Percentiles rank a stretch among this genome's conserved stretches.
Evolutionary conservation across 2,888 invertebrate genomes (phyloP).

Genomic region (Pasiphila rectangulata): DNA sequence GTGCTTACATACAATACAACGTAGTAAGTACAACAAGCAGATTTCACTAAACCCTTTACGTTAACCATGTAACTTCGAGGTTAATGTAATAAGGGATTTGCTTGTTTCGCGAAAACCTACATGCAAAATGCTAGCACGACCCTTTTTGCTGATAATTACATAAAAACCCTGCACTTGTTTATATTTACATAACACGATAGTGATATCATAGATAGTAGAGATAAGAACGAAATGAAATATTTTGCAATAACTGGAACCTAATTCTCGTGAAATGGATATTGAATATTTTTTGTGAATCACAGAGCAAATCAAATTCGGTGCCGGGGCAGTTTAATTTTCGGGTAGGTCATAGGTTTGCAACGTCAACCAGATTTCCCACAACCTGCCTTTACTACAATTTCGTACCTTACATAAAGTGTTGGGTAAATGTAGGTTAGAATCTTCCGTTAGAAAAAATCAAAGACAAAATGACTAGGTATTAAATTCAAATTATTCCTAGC

Average conservation of each 20-base stretch:
- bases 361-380: too few species aligned
- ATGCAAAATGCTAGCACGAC: slow-evolving; percentile 24
- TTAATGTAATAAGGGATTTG: slow-evolving; percentile 41
- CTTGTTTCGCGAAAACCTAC: slow-evolving; percentile 36
- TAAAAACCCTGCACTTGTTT: slow-evolving; percentile 3
- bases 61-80: slow-evolving; percentile 32
- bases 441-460: too few species aligned
- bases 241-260: neutral
- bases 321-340: too few species aligned
- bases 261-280: too few species aligned
- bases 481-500: too few species aligned
- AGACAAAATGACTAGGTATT: too few species aligned
- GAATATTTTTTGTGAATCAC: too few species aligned
- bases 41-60: slow-evolving; percentile 38
- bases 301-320: too few species aligned
- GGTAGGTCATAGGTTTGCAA: too few species aligned
- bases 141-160: slow-evolving; percentile 16
- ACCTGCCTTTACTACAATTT: too few species aligned
- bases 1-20: neutral
- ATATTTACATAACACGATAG: slow-evolving; percentile 8
- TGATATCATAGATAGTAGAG: slow-evolving; percentile 10
- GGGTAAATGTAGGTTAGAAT: too few species aligned
- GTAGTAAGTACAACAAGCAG: slow-evolving; percentile 29
- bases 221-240: neutral
- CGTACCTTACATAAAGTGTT: too few species aligned